These are phyloP conservation scores for Mormyrus hasselquistii DNA, from an alignment of 2,797 vertebrate genomes.

Conservation along the genomic window DNA sequence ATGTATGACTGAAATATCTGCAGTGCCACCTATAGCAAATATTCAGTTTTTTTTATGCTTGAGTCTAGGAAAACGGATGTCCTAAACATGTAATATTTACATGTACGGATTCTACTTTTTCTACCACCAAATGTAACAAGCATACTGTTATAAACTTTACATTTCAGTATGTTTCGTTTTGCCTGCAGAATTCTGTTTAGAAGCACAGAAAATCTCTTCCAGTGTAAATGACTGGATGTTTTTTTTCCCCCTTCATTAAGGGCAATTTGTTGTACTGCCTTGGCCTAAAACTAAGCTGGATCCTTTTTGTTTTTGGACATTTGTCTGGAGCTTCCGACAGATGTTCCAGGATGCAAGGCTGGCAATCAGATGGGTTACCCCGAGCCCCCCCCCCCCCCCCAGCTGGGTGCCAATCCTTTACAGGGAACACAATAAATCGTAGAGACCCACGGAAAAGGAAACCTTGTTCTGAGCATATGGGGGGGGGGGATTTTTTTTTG, in stretches of 20 bases:
- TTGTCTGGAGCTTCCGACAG: not conserved
- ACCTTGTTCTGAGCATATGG: not conserved
- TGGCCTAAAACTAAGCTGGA: not conserved
- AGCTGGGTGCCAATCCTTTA: not conserved
- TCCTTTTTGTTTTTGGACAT: not conserved
- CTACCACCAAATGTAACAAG: not conserved
- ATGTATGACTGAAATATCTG: not conserved
- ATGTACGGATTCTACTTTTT: not conserved
- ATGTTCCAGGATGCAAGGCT: not conserved
- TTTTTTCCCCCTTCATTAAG: not conserved
- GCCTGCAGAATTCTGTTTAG: not conserved
- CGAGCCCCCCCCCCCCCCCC: no score
- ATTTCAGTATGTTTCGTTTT: not conserved
- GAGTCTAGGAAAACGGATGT: not conserved
- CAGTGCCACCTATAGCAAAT: not conserved
- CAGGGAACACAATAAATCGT: not conserved
- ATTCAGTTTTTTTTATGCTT: not conserved
- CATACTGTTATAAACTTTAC: not conserved
- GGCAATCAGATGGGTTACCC: not conserved
- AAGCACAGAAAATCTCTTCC: not conserved
- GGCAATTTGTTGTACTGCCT: not conserved
- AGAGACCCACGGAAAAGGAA: constrained; percentile 2
- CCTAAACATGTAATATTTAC: not conserved
- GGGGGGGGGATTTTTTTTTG: not conserved
- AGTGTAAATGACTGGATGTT: not conserved